These are phyloP conservation scores for Anableps anableps DNA, from an alignment of 2,797 vertebrate species.

Conservation along the genomic window DNA sequence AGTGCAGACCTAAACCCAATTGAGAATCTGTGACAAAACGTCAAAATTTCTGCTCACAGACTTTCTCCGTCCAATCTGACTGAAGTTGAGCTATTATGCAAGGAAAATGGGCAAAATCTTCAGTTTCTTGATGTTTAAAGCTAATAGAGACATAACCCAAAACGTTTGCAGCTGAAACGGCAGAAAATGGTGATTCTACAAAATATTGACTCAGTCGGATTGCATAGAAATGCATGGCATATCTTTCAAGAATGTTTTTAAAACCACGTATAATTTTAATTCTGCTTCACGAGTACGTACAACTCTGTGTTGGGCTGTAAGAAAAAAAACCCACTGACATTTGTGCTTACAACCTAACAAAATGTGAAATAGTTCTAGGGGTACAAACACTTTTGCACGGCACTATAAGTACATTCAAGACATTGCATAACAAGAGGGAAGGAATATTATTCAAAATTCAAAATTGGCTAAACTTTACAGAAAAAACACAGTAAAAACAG, in stretches of 20 bases:
- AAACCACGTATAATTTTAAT: not conserved
- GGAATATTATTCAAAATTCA: not conserved
- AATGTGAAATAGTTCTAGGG: not conserved
- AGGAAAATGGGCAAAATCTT: not conserved
- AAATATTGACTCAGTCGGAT: not conserved
- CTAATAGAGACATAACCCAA: not conserved
- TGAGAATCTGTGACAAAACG: not conserved
- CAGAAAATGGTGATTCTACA: not conserved
- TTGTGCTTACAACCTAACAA: not conserved
- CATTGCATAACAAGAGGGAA: not conserved
- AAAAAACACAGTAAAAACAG: not conserved
- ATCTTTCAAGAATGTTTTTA: not conserved
- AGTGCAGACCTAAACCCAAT: not conserved
- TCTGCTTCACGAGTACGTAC: not conserved
- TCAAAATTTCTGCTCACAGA: not conserved
- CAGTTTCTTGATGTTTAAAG: not conserved
- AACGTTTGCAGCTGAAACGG: no score
- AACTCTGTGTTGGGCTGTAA: not conserved
- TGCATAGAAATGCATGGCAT: not conserved
- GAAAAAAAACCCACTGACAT: not conserved
- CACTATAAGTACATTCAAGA: not conserved
- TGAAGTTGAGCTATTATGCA: not conserved
- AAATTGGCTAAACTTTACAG: no score
- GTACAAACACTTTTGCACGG: not conserved
- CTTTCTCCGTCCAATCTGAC: not conserved